Percentiles rank a stretch among this genome's conserved stretches.
Conservation (phyloP, 2,888 invertebrate genomes). For the Polymixis lichenea region DNA sequence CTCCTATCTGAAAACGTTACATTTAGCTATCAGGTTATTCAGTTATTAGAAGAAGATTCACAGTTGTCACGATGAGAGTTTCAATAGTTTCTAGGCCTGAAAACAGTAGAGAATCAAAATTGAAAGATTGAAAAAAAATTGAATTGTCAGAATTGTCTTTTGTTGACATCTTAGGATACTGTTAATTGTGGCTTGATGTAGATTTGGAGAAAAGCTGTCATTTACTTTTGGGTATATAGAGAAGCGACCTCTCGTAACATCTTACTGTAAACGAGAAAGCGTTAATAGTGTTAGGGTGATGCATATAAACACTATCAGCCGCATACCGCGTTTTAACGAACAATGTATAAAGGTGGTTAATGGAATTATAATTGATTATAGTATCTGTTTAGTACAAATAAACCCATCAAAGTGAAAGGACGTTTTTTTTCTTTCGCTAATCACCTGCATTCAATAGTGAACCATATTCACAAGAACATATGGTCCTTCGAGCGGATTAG, state of each 20-base stretch:
- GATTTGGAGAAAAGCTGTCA: not conserved
- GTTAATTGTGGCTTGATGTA: not conserved
- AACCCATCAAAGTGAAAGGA: too few relatives aligned
- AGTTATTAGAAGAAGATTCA: not conserved
- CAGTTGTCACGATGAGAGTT: not conserved
- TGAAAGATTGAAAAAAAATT: too few relatives aligned
- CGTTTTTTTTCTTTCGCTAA: too few relatives aligned
- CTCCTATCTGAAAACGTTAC: slow-evolving; percentile 94
- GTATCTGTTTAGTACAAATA: too few relatives aligned
- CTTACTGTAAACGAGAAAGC: not conserved
- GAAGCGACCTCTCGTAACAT: not conserved
- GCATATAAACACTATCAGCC: not conserved
- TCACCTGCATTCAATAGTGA: too few relatives aligned
- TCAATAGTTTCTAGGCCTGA: not conserved
- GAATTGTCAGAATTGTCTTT: too few relatives aligned
- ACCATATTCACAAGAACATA: too few relatives aligned
- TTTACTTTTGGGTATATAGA: not conserved
- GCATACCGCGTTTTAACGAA: not conserved
- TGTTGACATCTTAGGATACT: not conserved
- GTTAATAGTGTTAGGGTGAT: not conserved
- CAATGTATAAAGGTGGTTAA: not conserved
- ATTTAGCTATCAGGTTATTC: not conserved
- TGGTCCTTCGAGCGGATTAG: too few relatives aligned
- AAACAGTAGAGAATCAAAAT: too few relatives aligned
- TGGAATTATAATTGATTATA: too few relatives aligned